Evolutionary conservation across 2,797 vertebrate genomes (phyloP).

Genomic region (Macropus fuliginosus): DNA sequence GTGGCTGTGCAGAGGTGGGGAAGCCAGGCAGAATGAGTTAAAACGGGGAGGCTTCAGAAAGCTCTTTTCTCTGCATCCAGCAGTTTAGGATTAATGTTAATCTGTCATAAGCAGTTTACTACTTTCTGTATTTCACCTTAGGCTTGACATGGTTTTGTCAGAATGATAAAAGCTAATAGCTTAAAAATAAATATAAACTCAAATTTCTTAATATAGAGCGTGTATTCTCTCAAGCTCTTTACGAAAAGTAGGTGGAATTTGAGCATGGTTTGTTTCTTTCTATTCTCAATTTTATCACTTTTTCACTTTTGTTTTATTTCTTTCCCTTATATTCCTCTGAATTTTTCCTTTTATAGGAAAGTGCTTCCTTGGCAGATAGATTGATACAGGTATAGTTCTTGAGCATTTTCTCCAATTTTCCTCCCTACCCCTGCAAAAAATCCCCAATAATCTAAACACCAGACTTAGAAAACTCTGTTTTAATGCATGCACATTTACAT

Average conservation of each 20-base stretch:
- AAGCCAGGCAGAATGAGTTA: conserved; percentile 13
- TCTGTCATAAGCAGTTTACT: conserved; percentile 30
- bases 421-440: conserved; percentile 35
- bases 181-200: conserved; percentile 54
- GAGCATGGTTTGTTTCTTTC: conserved; percentile 86
- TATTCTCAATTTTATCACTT: conserved; percentile 85
- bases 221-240: conserved; percentile 48
- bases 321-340: conserved; percentile 90
- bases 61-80: conserved; percentile 32
- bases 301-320: conserved; percentile 88
- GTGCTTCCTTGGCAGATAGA: conserved; percentile 99
- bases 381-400: conserved; percentile 99
- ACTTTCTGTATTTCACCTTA: conserved; percentile 38
- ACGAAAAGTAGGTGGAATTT: conserved; percentile 86
- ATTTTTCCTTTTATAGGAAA: conserved; percentile 99
- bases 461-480: conserved; percentile 75
- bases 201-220: conserved; percentile 5
- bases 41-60: conserved; percentile 40
- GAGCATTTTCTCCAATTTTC: conserved; percentile 81
- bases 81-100: conserved; percentile 61
- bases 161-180: conserved; percentile 50
- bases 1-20: background rate
- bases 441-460: conserved; percentile 53
- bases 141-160: conserved; percentile 51
- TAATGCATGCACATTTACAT: conserved; percentile 87